Conservation (phyloP, 2,888 invertebrate species). For the Tuta absoluta region DNA sequence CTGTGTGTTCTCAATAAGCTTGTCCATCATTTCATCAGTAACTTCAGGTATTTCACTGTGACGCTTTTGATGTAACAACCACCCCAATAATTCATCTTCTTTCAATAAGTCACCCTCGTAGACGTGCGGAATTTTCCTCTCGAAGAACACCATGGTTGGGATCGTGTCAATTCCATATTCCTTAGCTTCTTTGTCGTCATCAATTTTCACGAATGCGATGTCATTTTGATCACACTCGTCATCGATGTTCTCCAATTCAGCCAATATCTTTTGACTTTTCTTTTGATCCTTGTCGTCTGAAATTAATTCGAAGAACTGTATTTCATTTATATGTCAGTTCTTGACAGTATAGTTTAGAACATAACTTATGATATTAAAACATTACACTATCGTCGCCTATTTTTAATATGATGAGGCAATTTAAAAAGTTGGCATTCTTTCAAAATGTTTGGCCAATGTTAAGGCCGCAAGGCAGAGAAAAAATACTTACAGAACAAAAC, state of each 20-base stretch:
- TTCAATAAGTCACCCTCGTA: conserved; percentile 93
- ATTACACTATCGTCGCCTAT: conserved; percentile 42
- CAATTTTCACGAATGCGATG: conserved; percentile 95
- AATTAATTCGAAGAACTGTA: conserved; percentile 72
- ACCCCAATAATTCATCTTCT: conserved; percentile 93
- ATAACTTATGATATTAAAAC: conserved; percentile 38
- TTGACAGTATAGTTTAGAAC: conserved; percentile 53
- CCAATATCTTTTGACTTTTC: conserved; percentile 91
- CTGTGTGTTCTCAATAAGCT: conserved; percentile 89
- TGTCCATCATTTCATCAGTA: conserved; percentile 96
- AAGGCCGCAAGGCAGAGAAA: conserved; percentile 38
- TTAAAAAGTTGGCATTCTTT: conserved; percentile 58
- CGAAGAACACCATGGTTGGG: conserved; percentile 90
- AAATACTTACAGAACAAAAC: conserved; percentile 92
- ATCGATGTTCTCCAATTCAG: conserved; percentile 94
- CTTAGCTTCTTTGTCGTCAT: conserved; percentile 92
- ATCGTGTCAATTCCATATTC: conserved; percentile 93
- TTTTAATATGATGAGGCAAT: conserved; percentile 43
- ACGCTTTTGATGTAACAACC: conserved; percentile 94
- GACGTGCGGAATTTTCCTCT: conserved; percentile 86
- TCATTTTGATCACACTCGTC: conserved; percentile 96
- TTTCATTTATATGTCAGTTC: conserved; percentile 79
- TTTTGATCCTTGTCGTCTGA: conserved; percentile 95
- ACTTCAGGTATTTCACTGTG: conserved; percentile 95
- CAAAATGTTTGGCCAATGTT: conserved; percentile 50